These are phyloP conservation scores for Meteorus cinctellus DNA, from an alignment of 2,888 invertebrate genomes.

Conservation along the genomic window DNA sequence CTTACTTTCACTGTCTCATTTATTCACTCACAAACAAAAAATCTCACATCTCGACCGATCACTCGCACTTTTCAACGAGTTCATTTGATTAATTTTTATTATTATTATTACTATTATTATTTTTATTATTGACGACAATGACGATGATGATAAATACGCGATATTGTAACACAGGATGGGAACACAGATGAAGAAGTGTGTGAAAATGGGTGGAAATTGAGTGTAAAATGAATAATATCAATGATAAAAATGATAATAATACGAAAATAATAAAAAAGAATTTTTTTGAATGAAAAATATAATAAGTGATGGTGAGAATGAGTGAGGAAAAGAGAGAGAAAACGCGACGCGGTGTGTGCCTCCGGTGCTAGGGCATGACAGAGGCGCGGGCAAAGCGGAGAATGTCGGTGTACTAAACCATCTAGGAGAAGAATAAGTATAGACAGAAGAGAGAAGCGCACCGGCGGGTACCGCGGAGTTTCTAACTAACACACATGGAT, in stretches of 20 bases:
- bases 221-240: too few species aligned
- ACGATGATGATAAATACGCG: too few species aligned
- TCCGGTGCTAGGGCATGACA: conserved; percentile 70
- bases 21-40: neutral
- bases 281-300: neutral
- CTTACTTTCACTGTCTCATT: neutral
- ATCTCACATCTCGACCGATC: neutral
- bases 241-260: neutral
- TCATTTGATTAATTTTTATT: neutral
- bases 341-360: conserved; percentile 55
- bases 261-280: neutral
- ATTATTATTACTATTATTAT: neutral
- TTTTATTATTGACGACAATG: neutral
- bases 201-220: too few species aligned
- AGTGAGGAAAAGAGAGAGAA: conserved; percentile 57
- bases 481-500: conserved; percentile 63
- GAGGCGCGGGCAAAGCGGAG: conserved; percentile 63
- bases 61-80: neutral
- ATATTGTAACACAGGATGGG: too few species aligned
- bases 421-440: conserved; percentile 50
- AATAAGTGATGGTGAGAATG: conserved; percentile 42
- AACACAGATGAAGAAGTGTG: too few species aligned
- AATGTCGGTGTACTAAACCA: conserved; percentile 67
- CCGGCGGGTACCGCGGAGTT: conserved; percentile 62
- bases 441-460: conserved; percentile 60